Base-by-base conservation (phyloP, 2,888 invertebrate species). In the Eupeodes latifasciatus region DNA sequence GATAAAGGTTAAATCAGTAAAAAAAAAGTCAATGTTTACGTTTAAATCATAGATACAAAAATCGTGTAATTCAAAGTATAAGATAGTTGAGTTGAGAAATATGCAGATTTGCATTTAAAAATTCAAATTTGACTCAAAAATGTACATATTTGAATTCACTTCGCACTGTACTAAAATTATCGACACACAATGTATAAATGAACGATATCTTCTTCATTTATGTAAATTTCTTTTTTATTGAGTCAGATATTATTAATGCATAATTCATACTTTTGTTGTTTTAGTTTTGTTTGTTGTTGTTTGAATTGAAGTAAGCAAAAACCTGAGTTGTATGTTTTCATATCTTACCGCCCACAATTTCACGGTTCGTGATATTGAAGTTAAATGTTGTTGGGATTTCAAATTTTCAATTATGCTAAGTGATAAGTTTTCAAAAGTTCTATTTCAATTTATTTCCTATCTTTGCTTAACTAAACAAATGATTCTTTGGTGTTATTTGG, bases 191-290 rank as follows among this genome's bases (percentile, higher is more conserved):
- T 12, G 27, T 27, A 27, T 55, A 55, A 71, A 55, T 40, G 40
- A 71, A 16, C 27, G 19, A 69, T 55, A 71, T 71, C 55, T 71
- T n/a, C 36, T 53, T 14, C 12, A n/a, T 16, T 66, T 34, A 67
- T 67, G 71, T 40, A 71, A 71, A 71, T 71, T 55, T 14, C 14
- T 53, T 69, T 53, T 69, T 69, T 55, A 71, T 71, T 40, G 16
- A 19, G 19, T 55, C 55, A 55, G 16, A 55, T 69, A 5, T 16
- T 11, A 36, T 40, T 27, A 27, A 40, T 40, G 44, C 55, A n/a
- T 12, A 64, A 9, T 14, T 64, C 64, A 27, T 11, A 47, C 7
- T 16, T 5, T 62, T 44, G 16, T 3, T 61, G 2, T 51, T 49
- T 9, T 66, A 40, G 9, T 40, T 40, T 40, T 40, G 5, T 40